These are phyloP conservation scores for Stomatorhinus walkeri DNA, from an alignment of 2,797 vertebrate genomes.

Conservation along the genomic window DNA sequence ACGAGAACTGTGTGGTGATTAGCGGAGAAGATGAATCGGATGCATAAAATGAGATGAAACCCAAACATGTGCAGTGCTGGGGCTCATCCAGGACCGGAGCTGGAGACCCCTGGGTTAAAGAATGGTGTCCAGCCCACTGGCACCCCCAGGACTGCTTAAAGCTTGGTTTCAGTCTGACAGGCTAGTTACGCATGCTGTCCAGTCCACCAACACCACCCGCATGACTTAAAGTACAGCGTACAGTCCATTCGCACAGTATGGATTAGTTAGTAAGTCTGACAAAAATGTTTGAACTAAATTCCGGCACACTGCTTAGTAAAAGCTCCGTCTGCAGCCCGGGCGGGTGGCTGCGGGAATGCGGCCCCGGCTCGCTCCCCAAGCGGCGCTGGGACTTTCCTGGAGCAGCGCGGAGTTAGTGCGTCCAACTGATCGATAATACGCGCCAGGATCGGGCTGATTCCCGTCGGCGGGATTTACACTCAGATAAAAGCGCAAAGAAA, in stretches of 20 bases:
- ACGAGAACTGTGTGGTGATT: background rate
- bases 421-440: background rate
- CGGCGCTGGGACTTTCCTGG: background rate
- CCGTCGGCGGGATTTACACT: background rate
- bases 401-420: background rate
- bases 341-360: background rate
- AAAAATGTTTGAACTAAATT: background rate
- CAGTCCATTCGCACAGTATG: background rate
- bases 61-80: background rate
- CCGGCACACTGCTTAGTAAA: background rate
- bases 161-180: background rate
- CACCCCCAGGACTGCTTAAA: background rate
- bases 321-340: background rate
- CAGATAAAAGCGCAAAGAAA: background rate
- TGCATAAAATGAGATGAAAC: background rate
- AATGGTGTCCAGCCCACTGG: background rate
- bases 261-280: background rate
- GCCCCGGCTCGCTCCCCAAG: background rate
- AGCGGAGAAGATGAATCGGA: background rate
- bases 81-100: background rate
- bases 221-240: background rate
- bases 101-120: background rate
- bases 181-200: background rate
- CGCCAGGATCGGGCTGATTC: background rate
- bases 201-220: background rate